Evolutionary conservation across 2,113 vertebrate genomes (phyloP), one percentile per base, ranked within the genome.

Genomic region (Macquaria australasica): DNA sequence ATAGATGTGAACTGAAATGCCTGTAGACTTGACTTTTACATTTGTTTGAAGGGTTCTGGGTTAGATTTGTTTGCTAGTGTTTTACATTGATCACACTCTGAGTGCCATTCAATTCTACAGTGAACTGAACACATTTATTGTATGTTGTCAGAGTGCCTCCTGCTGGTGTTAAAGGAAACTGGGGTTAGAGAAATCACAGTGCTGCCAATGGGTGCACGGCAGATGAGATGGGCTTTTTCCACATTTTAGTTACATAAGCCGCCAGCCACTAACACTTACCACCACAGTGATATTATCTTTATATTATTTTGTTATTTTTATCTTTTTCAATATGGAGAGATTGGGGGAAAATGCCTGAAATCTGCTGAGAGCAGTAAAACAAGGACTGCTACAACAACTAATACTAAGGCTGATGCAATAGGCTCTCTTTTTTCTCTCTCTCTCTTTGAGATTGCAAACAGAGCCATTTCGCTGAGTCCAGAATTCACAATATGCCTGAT

Each of bases 61-160:
- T 73, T 73, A 11, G 14, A 79, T 68, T 28, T 85, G 21, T 73
- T 59, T 59, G 37, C 56, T 37, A 1, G 4, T 31, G 28, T 67
- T 81, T 6, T 16, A 7, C 37, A 73, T 12, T 69, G 63, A 84
- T 86, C 72, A 51, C 68, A 45, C 20, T 80, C 25, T 53, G 10
- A 23, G 50, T 51, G 68, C 1, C 55, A 5, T 31, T 71, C 45
- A 71, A 1, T 64, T 50, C 31, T 14, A 64, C 67, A 63, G 28
- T 34, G 31, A 81, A 20, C 58, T 53, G 7, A 64, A 15, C 55
- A 43, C 12, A 23, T 80, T 58, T 50, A 2, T 39, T 83, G 16
- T 63, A 78, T 87, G 88, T 62, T 82, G 78, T 79, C 79, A 84
- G 77, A 91, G 78, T 53, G 88, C 91, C 91, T 53, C 90, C 94